Evolutionary conservation across 2,797 vertebrate genomes (phyloP), one percentile per base, ranked within the genome.

Genomic region (Muscicapa striata): DNA sequence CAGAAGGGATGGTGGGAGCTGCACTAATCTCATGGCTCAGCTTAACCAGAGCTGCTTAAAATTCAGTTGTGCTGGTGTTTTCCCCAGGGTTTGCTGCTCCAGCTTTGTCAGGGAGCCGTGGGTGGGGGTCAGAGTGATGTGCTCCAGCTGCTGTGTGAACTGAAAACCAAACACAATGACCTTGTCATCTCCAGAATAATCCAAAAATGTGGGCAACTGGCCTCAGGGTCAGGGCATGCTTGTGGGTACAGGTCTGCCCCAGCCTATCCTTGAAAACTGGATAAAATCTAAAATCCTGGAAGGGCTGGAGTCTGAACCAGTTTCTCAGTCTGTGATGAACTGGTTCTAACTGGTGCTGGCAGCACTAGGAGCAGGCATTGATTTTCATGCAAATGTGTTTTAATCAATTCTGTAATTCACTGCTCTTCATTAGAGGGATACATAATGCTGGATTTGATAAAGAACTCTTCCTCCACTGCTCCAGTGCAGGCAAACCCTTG

Each of bases 401-500:
- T 67, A 14, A 26, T 26, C 63, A 12, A 38, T 89, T 58, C 64
- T 93, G 36, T 41, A 54, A n/a, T 70, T 55, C 26, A 6, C 23
- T 5, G 8, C 26, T 30, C 9, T 77, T 76, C 34, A 2, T 58
- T 45, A 54, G 87, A 66, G 51, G 55, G 30, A 3, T 30, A 11
- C 8, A 12, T 20, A 10, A 24, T 21, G 29, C 51, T 84, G 51
- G 75, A 15, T 73, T 69, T 32, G 58, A 52, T 40, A 6, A 46
- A 40, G 52, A 70, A 1, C n/a, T 38, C 0, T 38, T 81, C 54
- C 58, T 54, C 20, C 11, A 0, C 29, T 54, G 34, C 68, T 74
- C n/a, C 32, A 15, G 18, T 3, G 1, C 1, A 10, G 41, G 11
- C 58, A 61, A 17, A n/a, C 38, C 19, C 46, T 52, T 4, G 0